Percentiles rank a stretch among this genome's conserved stretches.
Conservation (phyloP, 1,140 invertebrate genomes). For the Macrotrachela quadricornifera region DNA sequence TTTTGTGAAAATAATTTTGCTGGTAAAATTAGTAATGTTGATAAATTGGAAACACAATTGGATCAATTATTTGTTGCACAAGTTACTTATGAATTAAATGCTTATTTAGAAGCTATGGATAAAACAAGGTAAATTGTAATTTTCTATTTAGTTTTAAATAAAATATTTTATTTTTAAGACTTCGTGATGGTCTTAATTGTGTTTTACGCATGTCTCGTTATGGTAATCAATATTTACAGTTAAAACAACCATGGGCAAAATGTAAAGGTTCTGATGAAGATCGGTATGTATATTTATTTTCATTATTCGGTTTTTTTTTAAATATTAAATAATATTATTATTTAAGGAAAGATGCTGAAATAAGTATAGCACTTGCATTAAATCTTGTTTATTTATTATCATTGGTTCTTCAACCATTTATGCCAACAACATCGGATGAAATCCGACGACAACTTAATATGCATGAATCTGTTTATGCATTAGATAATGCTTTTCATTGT, state of each 20-base stretch:
- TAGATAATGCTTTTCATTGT: constrained; percentile 2
- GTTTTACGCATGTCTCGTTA: constrained; percentile 66
- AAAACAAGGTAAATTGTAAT: constrained; percentile 38
- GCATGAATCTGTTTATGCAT: too few relatives aligned
- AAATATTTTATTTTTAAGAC: constrained; percentile 19
- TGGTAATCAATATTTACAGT: constrained; percentile 90
- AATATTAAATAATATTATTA: neutral
- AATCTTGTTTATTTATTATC: constrained; percentile 3
- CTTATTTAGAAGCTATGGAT: constrained; percentile 58
- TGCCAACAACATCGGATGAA: constrained; percentile 1
- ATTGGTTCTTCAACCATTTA: neutral
- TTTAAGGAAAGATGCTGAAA: neutral
- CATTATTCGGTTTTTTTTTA: neutral
- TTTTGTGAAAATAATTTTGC: constrained; percentile 71
- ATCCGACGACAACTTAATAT: constrained; percentile 7
- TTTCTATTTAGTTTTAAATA: neutral
- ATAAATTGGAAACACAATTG: constrained; percentile 46
- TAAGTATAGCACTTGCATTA: neutral
- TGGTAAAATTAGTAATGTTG: too few relatives aligned
- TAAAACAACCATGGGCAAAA: constrained; percentile 62
- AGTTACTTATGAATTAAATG: constrained; percentile 55
- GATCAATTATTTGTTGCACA: constrained; percentile 42
- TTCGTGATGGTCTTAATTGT: constrained; percentile 63
- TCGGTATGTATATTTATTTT: neutral
- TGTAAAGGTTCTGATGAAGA: constrained; percentile 9